These are phyloP conservation scores for Heliconius sara DNA, from an alignment of 2,888 invertebrate genomes.

Conservation along the genomic window DNA sequence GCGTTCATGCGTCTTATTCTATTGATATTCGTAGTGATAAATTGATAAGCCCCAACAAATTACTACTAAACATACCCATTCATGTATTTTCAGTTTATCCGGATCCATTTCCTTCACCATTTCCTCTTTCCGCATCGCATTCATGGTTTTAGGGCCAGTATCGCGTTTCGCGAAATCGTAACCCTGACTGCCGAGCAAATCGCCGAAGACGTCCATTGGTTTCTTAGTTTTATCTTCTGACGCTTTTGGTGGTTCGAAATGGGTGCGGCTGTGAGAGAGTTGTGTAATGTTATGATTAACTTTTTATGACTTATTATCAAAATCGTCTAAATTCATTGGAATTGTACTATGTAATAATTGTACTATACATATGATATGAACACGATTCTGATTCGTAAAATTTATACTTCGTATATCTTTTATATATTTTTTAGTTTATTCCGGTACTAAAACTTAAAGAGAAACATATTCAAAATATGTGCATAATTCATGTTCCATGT, in stretches of 20 bases:
- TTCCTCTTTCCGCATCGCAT: constrained; percentile 95
- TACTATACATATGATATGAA: no score
- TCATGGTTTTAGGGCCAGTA: constrained; percentile 93
- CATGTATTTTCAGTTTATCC: constrained; percentile 91
- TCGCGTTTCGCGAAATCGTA: constrained; percentile 92
- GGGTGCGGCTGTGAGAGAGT: constrained; percentile 85
- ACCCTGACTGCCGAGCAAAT: constrained; percentile 94
- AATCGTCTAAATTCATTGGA: no score
- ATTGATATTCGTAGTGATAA: background rate
- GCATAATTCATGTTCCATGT: no score
- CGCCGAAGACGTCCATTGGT: constrained; percentile 92
- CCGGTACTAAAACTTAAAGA: no score
- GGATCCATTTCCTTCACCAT: constrained; percentile 95
- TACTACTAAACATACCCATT: constrained; percentile 86
- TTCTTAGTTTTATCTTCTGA: constrained; percentile 75
- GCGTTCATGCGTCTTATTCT: background rate
- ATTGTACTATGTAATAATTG: no score
- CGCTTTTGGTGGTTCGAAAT: constrained; percentile 86
- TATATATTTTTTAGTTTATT: no score
- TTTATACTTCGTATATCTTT: no score
- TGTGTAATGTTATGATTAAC: background rate
- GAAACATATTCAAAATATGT: no score
- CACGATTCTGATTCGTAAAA: no score
- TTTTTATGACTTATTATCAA: background rate
- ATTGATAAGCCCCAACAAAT: background rate